Percentiles rank a stretch among this genome's conserved stretches.
phyloP scores from a whole-genome alignment of 2,797 vertebrate species.

The Rhincodon typus region DNA sequence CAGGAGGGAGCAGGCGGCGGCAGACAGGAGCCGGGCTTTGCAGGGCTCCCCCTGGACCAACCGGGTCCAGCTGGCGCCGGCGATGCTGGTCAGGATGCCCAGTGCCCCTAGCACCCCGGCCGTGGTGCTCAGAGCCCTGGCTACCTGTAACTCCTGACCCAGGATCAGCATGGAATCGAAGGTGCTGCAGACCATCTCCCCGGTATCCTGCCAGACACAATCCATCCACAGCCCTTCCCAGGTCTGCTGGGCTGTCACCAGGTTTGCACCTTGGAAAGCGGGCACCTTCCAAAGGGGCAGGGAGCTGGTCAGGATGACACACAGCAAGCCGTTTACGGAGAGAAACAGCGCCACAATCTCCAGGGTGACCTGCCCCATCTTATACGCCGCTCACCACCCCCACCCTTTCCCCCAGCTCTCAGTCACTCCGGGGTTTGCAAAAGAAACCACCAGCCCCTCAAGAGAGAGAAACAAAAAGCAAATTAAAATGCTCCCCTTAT shows the following conservation, averaged over 20 bases:
- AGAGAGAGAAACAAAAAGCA: too few relatives aligned
- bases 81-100: background rate
- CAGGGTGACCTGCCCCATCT: background rate
- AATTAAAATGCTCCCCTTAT: background rate
- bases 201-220: background rate
- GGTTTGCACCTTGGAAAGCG: background rate
- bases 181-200: background rate
- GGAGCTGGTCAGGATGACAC: background rate
- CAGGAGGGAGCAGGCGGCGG: background rate
- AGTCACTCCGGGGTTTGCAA: too few relatives aligned
- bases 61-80: background rate
- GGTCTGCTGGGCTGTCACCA: background rate
- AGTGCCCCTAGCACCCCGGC: background rate
- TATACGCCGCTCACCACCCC: background rate
- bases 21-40: background rate
- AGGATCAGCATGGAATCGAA: background rate
- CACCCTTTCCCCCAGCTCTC: too few relatives aligned
- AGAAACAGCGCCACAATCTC: background rate
- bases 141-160: background rate
- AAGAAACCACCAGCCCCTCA: too few relatives aligned
- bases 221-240: slow-evolving; percentile 6
- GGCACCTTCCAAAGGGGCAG: background rate
- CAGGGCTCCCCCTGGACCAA: background rate
- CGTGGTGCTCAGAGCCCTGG: background rate
- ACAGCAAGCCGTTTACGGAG: background rate